Evolutionary conservation across 2,797 vertebrate genomes (phyloP), one percentile per base, ranked within the genome.

Genomic region (Florisuga fusca): DNA sequence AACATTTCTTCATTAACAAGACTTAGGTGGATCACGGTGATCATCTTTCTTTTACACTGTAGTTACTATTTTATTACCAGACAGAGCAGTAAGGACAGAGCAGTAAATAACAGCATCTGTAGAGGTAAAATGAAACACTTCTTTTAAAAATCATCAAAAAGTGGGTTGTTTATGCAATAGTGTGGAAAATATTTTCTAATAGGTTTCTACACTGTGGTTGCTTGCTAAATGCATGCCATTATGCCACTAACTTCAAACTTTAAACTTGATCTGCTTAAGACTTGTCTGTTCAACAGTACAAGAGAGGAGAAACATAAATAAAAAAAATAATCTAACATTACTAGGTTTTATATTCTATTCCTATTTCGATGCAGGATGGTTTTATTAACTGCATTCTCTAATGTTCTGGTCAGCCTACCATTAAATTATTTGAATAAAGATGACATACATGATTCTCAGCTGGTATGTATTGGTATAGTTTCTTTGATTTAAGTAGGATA

Each of bases 391-490:
- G 36, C 80, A 92, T 90, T 87, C 78, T 94, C 67, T 79, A 92
- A 89, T 61, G 21, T 43, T 64, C 75, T 92, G 88, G 81, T 80
- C 89, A 93, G 34, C 50, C 69, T 87, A 90, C 75, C 92, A 91
- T 83, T 80, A 89, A 92, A 89, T 94, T 91, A 92, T 83, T 94
- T 64, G 90, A 84, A 90, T 71, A 95, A 95, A 82, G 73, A 86
- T 59, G 33, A 81, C 55, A 84, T 67, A 84, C 66, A 50, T 87
- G 87, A 95, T 93, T 87, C 86, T 96, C 68, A 87, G 54, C 78
- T 83, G 78, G 64, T 58, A 85, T n/a, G 16, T 64, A 83, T 51
- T 64, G 89, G 64, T 79, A 53, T 11, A 82, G 43, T 94, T 90
- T 93, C 85, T 88, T 59, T 94, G 91, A 91, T 86, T 95, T 86